These are phyloP conservation scores for Philopotamus ludificatus DNA, from an alignment of 1,140 invertebrate genomes.

Conservation along the genomic window DNA sequence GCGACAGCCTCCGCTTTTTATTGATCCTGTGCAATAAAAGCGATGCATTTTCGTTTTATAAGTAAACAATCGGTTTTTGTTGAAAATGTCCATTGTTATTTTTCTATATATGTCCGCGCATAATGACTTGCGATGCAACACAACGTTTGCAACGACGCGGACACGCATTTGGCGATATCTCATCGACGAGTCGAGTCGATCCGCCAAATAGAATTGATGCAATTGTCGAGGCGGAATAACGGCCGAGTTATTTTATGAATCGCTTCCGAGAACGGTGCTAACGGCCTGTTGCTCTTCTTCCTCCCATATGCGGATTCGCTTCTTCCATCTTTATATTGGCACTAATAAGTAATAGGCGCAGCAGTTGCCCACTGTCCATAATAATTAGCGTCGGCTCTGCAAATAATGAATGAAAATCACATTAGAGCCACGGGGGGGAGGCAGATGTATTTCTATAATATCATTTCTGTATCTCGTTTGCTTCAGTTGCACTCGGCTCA, in stretches of 20 bases:
- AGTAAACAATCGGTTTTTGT: too few relatives aligned
- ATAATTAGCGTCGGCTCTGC: not conserved
- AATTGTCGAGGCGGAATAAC: too few relatives aligned
- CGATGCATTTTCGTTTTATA: not conserved
- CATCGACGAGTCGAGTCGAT: too few relatives aligned
- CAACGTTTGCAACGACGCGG: too few relatives aligned
- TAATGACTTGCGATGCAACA: too few relatives aligned
- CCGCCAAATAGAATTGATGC: too few relatives aligned
- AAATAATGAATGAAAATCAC: conserved; percentile 11
- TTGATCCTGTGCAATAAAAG: conserved; percentile 6
- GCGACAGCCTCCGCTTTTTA: conserved; percentile 5
- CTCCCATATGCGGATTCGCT: conserved; percentile 8
- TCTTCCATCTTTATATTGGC: conserved; percentile 7
- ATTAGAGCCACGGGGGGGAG: not conserved
- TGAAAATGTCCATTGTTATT: too few relatives aligned
- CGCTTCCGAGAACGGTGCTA: not conserved
- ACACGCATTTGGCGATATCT: too few relatives aligned
- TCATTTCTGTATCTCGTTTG: not conserved
- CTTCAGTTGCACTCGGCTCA: not conserved
- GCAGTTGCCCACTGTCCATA: conserved; percentile 5
- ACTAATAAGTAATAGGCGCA: conserved; percentile 12
- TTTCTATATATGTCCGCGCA: not conserved
- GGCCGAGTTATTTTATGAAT: too few relatives aligned
- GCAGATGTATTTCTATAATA: not conserved
- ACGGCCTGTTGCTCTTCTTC: conserved; percentile 1